A percentile compares a stretch with the other conserved stretches of the same genome.
Evolutionary conservation across 1,140 invertebrate species (phyloP).

Genomic region (Chionoecetes opilio): DNA sequence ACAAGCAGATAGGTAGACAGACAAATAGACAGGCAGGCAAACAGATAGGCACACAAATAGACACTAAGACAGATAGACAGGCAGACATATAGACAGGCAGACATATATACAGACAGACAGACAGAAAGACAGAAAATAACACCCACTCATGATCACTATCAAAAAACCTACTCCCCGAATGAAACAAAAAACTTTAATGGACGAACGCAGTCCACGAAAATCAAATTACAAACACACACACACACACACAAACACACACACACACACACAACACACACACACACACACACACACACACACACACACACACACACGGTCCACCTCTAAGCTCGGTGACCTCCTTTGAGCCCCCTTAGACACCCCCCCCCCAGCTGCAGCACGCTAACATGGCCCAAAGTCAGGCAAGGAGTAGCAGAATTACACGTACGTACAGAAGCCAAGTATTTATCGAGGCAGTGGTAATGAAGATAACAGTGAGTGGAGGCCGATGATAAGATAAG

Average conservation of each 20-base stretch:
- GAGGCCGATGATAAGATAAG: background rate
- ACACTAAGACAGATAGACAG: too few species aligned
- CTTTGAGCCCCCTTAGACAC: background rate
- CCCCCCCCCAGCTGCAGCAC: background rate
- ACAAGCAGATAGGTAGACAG: too few species aligned
- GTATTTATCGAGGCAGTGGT: background rate
- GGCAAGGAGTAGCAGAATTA: background rate
- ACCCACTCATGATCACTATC: too few species aligned
- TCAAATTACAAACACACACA: background rate
- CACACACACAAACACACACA: constrained; percentile 16
- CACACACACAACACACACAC: background rate
- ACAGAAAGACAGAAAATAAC: too few species aligned
- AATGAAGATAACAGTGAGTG: background rate
- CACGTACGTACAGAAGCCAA: background rate
- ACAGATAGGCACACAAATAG: too few species aligned
- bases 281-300: background rate
- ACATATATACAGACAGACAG: too few species aligned
- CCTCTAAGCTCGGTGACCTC: background rate
- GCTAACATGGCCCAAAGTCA: background rate
- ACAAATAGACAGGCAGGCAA: too few species aligned
- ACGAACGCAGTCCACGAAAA: background rate
- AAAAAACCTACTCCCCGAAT: too few species aligned
- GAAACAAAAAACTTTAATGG: too few species aligned
- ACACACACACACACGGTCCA: background rate
- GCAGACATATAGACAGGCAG: too few species aligned